phyloP scores from a whole-genome alignment of 2,797 vertebrate species.

The Paratrypauchen microcephalus region DNA sequence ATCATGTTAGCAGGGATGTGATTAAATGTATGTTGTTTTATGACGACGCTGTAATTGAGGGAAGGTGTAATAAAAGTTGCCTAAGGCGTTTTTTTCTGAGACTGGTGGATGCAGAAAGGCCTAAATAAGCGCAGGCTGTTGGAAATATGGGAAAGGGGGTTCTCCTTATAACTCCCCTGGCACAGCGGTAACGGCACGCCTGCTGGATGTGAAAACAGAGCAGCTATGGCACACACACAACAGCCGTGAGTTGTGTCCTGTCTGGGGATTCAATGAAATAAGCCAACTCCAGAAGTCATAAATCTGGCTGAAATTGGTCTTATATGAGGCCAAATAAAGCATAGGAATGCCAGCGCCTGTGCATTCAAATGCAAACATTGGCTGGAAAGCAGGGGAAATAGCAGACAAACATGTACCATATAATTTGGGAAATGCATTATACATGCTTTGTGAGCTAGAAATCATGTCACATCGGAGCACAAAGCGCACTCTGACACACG shows the following conservation, averaged over 20 bases:
- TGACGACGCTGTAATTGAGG: constrained; percentile 64
- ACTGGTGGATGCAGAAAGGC: constrained; percentile 35
- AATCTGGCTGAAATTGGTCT: constrained; percentile 70
- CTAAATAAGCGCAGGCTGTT: constrained; percentile 46
- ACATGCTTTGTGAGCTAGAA: constrained; percentile 60
- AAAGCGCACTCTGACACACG: constrained; percentile 33
- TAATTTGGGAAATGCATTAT: constrained; percentile 74
- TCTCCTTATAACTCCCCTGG: constrained; percentile 61
- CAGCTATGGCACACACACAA: constrained; percentile 54
- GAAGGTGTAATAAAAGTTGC: constrained; percentile 65
- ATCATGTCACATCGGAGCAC: constrained; percentile 50
- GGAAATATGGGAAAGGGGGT: constrained; percentile 49
- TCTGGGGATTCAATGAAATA: constrained; percentile 64
- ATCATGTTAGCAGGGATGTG: constrained; percentile 57
- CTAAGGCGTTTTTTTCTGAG: constrained; percentile 38
- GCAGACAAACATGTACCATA: constrained; percentile 59
- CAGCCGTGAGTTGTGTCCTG: constrained; percentile 60
- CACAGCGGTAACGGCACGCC: constrained; percentile 31
- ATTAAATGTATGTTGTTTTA: constrained; percentile 73
- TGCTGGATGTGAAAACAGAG: constrained; percentile 58
- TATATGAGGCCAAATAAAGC: constrained; percentile 65
- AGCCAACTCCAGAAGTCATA: constrained; percentile 64
- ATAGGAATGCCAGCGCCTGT: constrained; percentile 41
- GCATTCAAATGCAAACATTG: constrained; percentile 58
- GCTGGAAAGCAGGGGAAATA: constrained; percentile 10